These are phyloP conservation scores for Epizoanthus rinbou DNA, from an alignment of 92 coral and sea anemone genomes.

Conservation along the genomic window DNA sequence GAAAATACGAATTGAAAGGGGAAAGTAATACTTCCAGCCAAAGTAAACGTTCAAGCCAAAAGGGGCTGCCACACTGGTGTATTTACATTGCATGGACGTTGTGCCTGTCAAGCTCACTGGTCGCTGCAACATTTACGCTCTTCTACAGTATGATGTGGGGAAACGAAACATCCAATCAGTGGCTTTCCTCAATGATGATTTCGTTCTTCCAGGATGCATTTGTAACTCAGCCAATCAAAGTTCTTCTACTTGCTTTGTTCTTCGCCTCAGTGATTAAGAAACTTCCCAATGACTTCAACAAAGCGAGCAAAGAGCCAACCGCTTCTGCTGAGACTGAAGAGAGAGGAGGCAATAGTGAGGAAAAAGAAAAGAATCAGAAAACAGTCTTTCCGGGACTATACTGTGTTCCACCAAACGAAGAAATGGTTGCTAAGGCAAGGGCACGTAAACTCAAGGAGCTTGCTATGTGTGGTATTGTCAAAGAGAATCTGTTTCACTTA, in stretches of 20 bases:
- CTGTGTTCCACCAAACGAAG: constrained; percentile 58
- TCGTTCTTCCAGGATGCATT: constrained; percentile 81
- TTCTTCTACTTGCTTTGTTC: constrained; percentile 45
- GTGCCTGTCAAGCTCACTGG: constrained; percentile 53
- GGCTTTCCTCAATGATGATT: constrained; percentile 76
- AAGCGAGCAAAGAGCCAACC: not conserved
- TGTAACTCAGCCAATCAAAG: constrained; percentile 72
- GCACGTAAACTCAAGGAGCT: constrained; percentile 60
- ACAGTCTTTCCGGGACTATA: not conserved
- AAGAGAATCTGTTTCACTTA: constrained; percentile 61
- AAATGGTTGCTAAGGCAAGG: constrained; percentile 61
- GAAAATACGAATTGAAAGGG: not conserved
- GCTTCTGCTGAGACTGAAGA: not conserved
- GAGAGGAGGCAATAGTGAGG: constrained; percentile 1
- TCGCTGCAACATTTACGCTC: constrained; percentile 66
- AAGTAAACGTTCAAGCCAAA: not conserved
- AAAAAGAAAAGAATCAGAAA: not conserved
- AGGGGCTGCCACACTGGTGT: constrained; percentile 76
- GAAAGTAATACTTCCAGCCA: not conserved
- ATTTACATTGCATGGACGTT: constrained; percentile 67
- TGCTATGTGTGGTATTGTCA: constrained; percentile 60
- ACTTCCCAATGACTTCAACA: constrained; percentile 55
- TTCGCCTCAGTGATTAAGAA: constrained; percentile 49
- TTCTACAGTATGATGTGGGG: constrained; percentile 92
- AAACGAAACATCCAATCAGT: constrained; percentile 62